These are phyloP conservation scores for Drosophila albomicans DNA, from an alignment of 1,140 invertebrate species.

Conservation along the genomic window DNA sequence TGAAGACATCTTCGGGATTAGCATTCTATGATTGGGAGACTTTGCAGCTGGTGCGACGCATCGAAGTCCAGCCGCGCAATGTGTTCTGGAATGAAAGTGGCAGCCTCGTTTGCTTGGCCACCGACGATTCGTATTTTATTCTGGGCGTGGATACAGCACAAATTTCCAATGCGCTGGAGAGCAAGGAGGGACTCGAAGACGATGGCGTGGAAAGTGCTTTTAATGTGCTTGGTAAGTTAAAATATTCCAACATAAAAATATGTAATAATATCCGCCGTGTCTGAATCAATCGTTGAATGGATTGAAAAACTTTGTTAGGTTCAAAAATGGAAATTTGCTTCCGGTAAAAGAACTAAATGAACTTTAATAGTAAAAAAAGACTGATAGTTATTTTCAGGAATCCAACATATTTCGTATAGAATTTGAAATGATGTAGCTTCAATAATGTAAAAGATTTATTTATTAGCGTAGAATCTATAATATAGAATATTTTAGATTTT, in stretches of 20 bases:
- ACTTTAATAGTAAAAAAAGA: too few relatives aligned
- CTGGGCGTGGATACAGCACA: conserved; percentile 94
- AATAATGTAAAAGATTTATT: too few relatives aligned
- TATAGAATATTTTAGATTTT: too few relatives aligned
- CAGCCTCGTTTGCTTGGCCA: conserved; percentile 96
- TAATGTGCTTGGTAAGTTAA: conserved; percentile 88
- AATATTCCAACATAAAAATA: conserved; percentile 3
- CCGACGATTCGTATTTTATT: conserved; percentile 98
- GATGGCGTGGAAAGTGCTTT: conserved; percentile 99
- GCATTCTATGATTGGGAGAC: conserved; percentile 99
- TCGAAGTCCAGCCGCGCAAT: conserved; percentile 86
- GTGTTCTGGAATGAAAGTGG: conserved; percentile 99
- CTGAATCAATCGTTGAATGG: too few relatives aligned
- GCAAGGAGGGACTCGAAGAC: conserved; percentile 91
- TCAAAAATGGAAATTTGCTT: too few relatives aligned
- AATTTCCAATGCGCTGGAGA: conserved; percentile 91
- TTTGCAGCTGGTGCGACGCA: conserved; percentile 94
- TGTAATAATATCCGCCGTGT: not conserved
- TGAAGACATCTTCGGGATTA: conserved; percentile 96
- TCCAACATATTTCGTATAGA: too few relatives aligned
- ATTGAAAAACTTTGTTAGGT: too few relatives aligned
- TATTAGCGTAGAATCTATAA: too few relatives aligned
- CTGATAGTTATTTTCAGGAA: too few relatives aligned
- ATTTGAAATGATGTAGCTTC: too few relatives aligned
- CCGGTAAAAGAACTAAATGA: too few relatives aligned